These are phyloP conservation scores for Tenthredo mesomela DNA, from an alignment of 2,888 invertebrate genomes.

Conservation along the genomic window DNA sequence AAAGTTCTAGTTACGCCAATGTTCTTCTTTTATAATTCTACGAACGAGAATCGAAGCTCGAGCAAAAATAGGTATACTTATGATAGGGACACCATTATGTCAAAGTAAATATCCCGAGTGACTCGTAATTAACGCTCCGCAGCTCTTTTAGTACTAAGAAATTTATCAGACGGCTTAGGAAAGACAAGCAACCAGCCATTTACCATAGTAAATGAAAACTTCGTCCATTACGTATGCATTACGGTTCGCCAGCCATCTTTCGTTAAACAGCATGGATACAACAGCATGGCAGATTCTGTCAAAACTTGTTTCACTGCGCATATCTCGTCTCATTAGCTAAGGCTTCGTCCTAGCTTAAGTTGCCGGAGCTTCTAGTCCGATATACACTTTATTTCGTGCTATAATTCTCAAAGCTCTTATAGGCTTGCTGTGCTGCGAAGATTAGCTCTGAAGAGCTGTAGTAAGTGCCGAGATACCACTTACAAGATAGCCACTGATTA, in stretches of 20 bases:
- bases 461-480: constrained; percentile 25
- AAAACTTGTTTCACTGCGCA: constrained; percentile 60
- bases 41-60: neutral
- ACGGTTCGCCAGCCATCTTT: constrained; percentile 41
- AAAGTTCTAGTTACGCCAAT: no score
- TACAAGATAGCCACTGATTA: constrained; percentile 1
- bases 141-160: constrained; percentile 21
- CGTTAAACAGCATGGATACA: constrained; percentile 37
- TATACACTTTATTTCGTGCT: constrained; percentile 21
- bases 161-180: constrained; percentile 38
- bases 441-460: constrained; percentile 23
- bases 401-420: constrained; percentile 26
- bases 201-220: constrained; percentile 52
- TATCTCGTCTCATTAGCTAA: constrained; percentile 66
- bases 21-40: neutral
- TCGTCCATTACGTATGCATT: constrained; percentile 51
- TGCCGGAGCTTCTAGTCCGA: constrained; percentile 16
- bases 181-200: constrained; percentile 38
- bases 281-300: constrained; percentile 54
- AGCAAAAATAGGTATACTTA: neutral
- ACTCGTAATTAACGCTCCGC: constrained; percentile 42
- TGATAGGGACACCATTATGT: neutral
- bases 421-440: constrained; percentile 23
- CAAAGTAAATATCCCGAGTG: constrained; percentile 19
- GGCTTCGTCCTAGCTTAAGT: constrained; percentile 58